phyloP scores from a whole-genome alignment of 2,797 vertebrate genomes.

The Typhlichthys eigenmanni region DNA sequence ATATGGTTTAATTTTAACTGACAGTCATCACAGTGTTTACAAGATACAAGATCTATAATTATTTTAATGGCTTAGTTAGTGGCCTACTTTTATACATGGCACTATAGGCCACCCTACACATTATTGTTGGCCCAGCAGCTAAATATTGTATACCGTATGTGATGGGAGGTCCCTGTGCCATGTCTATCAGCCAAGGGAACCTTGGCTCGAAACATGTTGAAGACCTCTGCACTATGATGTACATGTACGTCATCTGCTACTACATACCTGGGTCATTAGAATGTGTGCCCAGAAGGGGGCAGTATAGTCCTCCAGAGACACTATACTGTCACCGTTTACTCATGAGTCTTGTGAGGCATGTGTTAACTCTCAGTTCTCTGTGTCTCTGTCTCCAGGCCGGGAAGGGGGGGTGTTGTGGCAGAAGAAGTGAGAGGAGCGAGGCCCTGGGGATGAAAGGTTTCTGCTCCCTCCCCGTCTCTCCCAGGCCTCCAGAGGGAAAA shows the following conservation, averaged over 20 bases:
- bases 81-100: no score
- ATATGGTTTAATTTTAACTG: no score
- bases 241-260: neutral
- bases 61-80: no score
- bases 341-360: neutral
- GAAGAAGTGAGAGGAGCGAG: constrained; percentile 16
- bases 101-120: no score
- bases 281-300: constrained; percentile 48
- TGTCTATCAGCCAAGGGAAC: no score
- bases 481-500: constrained; percentile 54
- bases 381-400: constrained; percentile 30
- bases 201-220: no score
- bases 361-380: constrained; percentile 12
- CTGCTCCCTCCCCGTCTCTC: constrained; percentile 34
- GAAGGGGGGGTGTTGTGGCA: neutral
- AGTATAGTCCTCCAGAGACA: constrained; percentile 25
- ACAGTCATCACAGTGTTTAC: no score
- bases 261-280: neutral
- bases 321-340: neutral
- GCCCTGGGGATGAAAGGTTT: constrained; percentile 63
- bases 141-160: no score
- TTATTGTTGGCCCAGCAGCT: no score
- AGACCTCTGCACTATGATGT: no score
- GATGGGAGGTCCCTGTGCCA: no score
- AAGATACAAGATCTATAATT: no score